These are phyloP conservation scores for Pemphredon lugubris DNA, from an alignment of 2,888 invertebrate genomes.

Conservation along the genomic window DNA sequence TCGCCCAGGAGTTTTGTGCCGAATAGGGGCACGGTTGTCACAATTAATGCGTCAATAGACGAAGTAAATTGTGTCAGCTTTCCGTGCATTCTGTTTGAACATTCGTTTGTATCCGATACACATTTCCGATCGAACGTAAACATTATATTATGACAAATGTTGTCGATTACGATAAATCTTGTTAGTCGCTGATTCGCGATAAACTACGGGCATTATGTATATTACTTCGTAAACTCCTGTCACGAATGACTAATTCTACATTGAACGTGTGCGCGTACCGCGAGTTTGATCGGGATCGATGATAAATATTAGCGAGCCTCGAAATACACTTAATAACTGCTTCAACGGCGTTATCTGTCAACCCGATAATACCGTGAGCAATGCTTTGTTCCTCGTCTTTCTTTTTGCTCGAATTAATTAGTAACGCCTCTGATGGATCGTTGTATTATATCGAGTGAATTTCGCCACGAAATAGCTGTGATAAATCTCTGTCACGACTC, in stretches of 20 bases:
- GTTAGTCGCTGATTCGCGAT: constrained; percentile 13
- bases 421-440: constrained; percentile 33
- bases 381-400: constrained; percentile 3
- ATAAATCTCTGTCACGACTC: constrained; percentile 47
- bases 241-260: constrained; percentile 34
- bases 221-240: neutral
- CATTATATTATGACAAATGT: constrained; percentile 3
- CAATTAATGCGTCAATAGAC: too few species aligned
- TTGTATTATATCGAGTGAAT: constrained; percentile 36
- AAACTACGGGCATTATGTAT: constrained; percentile 8
- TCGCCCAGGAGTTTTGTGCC: too few species aligned
- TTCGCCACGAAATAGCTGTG: constrained; percentile 33
- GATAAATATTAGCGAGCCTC: constrained; percentile 37
- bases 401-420: constrained; percentile 52
- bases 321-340: constrained; percentile 17
- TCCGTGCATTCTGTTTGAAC: too few species aligned
- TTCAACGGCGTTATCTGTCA: neutral
- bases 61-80: too few species aligned
- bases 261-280: constrained; percentile 4
- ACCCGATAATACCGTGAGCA: neutral
- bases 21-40: too few species aligned
- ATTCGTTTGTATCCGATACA: constrained; percentile 1
- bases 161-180: constrained; percentile 22
- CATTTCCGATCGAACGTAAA: constrained; percentile 3
- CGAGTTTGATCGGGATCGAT: neutral